Percentiles rank a stretch among this genome's conserved stretches.
These are phyloP conservation scores for Drosophila siamana DNA, from an alignment of 2,888 invertebrate species.

Conservation along the genomic window DNA sequence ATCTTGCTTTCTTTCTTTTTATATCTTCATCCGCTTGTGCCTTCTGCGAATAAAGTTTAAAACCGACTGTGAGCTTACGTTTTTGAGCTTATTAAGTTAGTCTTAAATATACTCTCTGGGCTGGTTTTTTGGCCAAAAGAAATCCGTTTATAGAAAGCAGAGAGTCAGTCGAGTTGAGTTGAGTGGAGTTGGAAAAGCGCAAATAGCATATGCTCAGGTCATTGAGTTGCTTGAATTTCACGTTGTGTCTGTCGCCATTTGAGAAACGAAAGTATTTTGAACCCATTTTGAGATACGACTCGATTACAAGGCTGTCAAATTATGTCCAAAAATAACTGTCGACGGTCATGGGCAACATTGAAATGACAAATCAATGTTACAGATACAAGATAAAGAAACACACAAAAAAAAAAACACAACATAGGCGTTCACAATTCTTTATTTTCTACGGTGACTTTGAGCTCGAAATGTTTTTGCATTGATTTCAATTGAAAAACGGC, in stretches of 20 bases:
- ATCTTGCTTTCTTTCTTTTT: slow-evolving; percentile 29
- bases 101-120: slow-evolving; percentile 69
- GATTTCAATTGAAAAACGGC: slow-evolving; percentile 57
- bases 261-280: slow-evolving; percentile 81
- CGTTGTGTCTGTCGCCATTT: slow-evolving; percentile 54
- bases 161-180: slow-evolving; percentile 21
- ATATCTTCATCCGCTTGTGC: slow-evolving; percentile 25
- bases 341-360: slow-evolving; percentile 46
- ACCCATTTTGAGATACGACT: slow-evolving; percentile 45
- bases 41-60: slow-evolving; percentile 39
- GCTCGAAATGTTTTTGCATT: slow-evolving; percentile 39
- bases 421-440: slow-evolving; percentile 20
- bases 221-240: slow-evolving; percentile 40
- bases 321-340: slow-evolving; percentile 45
- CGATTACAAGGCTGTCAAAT: slow-evolving; percentile 65
- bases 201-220: slow-evolving; percentile 51
- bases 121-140: slow-evolving; percentile 47
- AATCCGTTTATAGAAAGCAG: slow-evolving; percentile 63
- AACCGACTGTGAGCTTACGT: slow-evolving; percentile 39
- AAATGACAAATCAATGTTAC: slow-evolving; percentile 37
- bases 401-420: slow-evolving; percentile 9
- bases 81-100: slow-evolving; percentile 31
- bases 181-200: slow-evolving; percentile 45
- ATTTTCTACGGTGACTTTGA: slow-evolving; percentile 39
- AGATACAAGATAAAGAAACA: slow-evolving; percentile 19